Percentiles rank a stretch among this genome's conserved stretches.
Evolutionary conservation across 2,888 invertebrate species (phyloP).

Genomic region (Acanthosepion lycidas): DNA sequence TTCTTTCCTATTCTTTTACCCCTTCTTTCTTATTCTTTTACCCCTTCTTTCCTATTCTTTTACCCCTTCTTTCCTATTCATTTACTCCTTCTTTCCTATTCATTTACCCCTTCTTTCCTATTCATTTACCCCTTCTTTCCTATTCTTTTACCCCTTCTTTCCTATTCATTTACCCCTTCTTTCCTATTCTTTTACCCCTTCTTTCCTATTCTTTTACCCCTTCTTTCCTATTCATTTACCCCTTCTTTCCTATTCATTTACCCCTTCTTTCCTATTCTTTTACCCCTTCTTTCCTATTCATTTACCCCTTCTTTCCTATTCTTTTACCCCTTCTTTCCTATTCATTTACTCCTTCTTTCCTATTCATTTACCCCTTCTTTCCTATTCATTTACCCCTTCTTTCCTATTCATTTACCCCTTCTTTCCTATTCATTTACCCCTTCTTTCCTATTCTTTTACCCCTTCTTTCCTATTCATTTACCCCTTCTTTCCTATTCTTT

Average conservation of each 20-base stretch:
- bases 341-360: too few relatives aligned
- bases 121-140: too few relatives aligned
- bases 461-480: neutral
- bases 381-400: too few relatives aligned
- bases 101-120: too few relatives aligned
- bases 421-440: neutral
- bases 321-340: too few relatives aligned
- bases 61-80: neutral
- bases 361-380: too few relatives aligned
- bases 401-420: neutral
- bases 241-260: neutral
- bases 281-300: neutral
- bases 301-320: too few relatives aligned
- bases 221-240: neutral
- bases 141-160: too few relatives aligned
- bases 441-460: neutral
- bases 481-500: conserved; percentile 42
- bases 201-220: neutral
- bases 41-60: conserved; percentile 42
- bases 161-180: too few relatives aligned
- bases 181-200: neutral
- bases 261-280: conserved; percentile 42
- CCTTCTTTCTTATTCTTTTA: neutral
- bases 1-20: neutral
- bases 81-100: too few relatives aligned